phyloP scores from a whole-genome alignment of 2,113 vertebrate species.

The Conger conger region DNA sequence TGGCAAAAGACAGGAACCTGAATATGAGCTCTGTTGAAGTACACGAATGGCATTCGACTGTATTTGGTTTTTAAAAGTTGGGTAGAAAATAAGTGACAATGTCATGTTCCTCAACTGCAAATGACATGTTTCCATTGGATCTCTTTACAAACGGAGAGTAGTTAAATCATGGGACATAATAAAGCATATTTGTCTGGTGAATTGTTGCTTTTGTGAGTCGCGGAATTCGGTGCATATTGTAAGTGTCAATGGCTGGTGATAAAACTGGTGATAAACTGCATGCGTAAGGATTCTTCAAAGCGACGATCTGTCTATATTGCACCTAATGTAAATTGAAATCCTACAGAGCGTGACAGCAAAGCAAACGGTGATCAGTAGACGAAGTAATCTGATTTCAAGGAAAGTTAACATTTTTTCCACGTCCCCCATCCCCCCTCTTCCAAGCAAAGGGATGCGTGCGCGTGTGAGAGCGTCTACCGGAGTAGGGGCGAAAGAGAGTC shows the following conservation, averaged over 20 bases:
- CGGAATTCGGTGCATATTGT: neutral
- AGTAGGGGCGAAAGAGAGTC: conserved; percentile 52
- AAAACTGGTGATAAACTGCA: neutral
- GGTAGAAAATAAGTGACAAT: neutral
- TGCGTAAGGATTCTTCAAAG: neutral
- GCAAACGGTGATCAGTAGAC: neutral
- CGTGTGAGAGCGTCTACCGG: conserved; percentile 1
- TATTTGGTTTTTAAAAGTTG: neutral
- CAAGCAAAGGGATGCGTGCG: conserved; percentile 22
- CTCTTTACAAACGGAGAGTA: neutral
- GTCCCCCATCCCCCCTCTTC: conserved; percentile 23
- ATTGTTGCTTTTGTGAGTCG: neutral
- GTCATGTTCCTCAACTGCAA: neutral
- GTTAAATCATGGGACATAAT: neutral
- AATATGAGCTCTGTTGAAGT: neutral
- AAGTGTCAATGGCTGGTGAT: neutral
- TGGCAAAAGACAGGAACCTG: neutral
- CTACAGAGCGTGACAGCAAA: neutral
- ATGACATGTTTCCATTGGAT: neutral
- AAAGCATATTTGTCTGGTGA: neutral
- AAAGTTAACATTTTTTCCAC: neutral
- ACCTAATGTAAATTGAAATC: neutral
- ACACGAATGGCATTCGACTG: neutral
- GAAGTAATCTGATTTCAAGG: neutral
- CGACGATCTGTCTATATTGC: neutral